A percentile compares a stretch with the other conserved stretches of the same genome.
Conservation (phyloP, 2,888 invertebrate genomes). For the Pristionchus arcanus region DNA sequence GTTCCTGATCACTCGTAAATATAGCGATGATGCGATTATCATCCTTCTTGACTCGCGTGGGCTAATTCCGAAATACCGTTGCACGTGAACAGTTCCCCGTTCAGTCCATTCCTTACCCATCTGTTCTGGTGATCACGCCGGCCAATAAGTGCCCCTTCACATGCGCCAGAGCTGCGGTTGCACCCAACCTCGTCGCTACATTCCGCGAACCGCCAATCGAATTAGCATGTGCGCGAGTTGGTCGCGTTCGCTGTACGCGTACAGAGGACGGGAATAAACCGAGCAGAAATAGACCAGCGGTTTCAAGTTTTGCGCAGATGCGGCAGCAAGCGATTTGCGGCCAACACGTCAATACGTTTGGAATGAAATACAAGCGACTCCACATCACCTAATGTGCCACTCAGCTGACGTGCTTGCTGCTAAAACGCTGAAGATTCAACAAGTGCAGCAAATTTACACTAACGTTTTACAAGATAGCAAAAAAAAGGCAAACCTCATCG, state of each 20-base stretch:
- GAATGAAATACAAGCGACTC: not conserved
- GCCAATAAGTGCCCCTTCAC: not conserved
- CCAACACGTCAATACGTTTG: not conserved
- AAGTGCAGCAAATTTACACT: no score
- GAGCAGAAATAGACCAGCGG: not conserved
- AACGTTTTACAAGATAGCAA: not conserved
- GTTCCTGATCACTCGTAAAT: not conserved
- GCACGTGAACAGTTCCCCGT: not conserved
- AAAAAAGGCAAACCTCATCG: not conserved
- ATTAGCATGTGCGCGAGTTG: not conserved
- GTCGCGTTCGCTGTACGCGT: not conserved
- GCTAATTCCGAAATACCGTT: not conserved
- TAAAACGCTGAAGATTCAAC: no score
- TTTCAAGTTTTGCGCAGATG: no score
- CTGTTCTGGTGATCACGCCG: not conserved
- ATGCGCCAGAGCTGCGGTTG: not conserved
- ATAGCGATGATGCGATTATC: not conserved
- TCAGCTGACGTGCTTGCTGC: no score
- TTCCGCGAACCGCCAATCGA: not conserved
- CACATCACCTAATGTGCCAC: no score
- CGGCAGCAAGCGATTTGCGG: no score
- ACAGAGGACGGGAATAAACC: not conserved
- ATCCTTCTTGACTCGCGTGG: not conserved
- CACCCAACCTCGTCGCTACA: not conserved
- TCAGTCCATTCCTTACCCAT: not conserved